These are phyloP conservation scores for Phlogophora meticulosa DNA, from an alignment of 2,888 invertebrate species.

Conservation along the genomic window DNA sequence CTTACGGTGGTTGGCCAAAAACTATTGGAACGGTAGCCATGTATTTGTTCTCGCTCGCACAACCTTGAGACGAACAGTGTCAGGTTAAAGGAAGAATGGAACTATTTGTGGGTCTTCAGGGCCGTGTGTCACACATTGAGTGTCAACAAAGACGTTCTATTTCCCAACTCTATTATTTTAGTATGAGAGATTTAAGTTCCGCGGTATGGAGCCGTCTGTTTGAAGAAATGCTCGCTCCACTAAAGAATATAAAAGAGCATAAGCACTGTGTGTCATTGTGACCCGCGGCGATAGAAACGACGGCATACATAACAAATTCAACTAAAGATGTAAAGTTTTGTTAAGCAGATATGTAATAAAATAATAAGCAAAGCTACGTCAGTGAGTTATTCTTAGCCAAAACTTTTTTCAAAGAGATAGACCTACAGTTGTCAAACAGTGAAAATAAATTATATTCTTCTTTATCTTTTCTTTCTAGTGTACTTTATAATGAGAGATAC, in stretches of 20 bases:
- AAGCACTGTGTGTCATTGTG: slow-evolving; percentile 53
- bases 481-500: slow-evolving; percentile 23
- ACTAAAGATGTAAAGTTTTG: slow-evolving; percentile 44
- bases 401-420: slow-evolving; percentile 3
- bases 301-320: slow-evolving; percentile 42
- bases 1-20: slow-evolving; percentile 54
- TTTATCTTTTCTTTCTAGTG: slow-evolving; percentile 15
- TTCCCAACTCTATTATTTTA: slow-evolving; percentile 76
- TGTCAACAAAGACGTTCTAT: slow-evolving; percentile 75
- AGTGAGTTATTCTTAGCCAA: slow-evolving; percentile 1
- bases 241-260: slow-evolving; percentile 69
- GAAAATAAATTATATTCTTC: slow-evolving; percentile 2
- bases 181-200: slow-evolving; percentile 74
- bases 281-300: slow-evolving; percentile 30
- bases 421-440: slow-evolving; percentile 4
- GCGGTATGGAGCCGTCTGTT: slow-evolving; percentile 64
- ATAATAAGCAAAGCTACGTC: slow-evolving; percentile 32
- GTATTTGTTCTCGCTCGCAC: slow-evolving; percentile 35
- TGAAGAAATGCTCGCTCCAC: slow-evolving; percentile 63
- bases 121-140: slow-evolving; percentile 66
- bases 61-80: slow-evolving; percentile 48
- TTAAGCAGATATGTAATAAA: no score
- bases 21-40: slow-evolving; percentile 53
- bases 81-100: slow-evolving; percentile 49
- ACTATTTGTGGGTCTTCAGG: slow-evolving; percentile 51